Evolutionary conservation across 2,113 vertebrate genomes (phyloP).

Genomic region (Platysternon megacephalum): DNA sequence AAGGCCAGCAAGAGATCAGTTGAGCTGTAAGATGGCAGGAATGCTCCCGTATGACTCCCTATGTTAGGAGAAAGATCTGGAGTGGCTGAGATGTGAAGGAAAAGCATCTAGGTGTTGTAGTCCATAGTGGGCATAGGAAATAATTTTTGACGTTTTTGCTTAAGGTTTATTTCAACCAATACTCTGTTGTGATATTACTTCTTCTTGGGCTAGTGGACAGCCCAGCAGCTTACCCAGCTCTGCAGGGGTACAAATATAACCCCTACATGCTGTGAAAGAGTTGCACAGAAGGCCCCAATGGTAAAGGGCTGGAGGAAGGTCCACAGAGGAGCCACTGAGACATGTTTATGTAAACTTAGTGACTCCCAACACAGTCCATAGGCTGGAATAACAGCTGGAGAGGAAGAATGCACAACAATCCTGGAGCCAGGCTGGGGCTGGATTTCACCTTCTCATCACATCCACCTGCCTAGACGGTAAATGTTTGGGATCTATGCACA

Average conservation of each 20-base stretch:
- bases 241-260: background rate
- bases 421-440: background rate
- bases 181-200: background rate
- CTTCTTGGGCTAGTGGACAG: background rate
- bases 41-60: background rate
- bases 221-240: background rate
- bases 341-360: background rate
- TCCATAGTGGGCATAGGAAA: background rate
- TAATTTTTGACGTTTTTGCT: accelerated
- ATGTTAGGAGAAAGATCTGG: background rate
- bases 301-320: background rate
- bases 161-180: background rate
- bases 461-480: background rate
- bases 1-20: background rate
- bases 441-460: background rate
- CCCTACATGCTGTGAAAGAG: background rate
- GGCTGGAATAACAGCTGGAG: background rate
- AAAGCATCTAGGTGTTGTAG: background rate
- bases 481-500: background rate
- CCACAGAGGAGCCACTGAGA: background rate
- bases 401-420: background rate
- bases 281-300: background rate
- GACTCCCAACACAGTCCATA: background rate
- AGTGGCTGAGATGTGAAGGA: background rate
- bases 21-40: background rate